Conservation (phyloP, 2,113 vertebrate genomes). For the Hyla sarda region DNA sequence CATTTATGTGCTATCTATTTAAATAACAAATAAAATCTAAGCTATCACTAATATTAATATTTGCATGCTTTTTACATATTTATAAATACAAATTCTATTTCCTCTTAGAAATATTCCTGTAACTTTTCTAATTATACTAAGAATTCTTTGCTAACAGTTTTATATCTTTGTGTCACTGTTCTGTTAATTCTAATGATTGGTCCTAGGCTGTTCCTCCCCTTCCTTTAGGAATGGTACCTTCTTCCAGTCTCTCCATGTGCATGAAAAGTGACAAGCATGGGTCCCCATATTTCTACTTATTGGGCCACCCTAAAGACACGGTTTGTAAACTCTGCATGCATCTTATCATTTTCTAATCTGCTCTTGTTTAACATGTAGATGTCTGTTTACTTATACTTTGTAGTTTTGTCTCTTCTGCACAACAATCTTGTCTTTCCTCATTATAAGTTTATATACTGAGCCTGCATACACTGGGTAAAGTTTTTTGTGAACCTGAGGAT, state of each 20-base stretch:
- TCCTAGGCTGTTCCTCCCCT: constrained; percentile 99
- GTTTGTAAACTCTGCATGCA: constrained; percentile 96
- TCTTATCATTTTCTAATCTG: constrained; percentile 82
- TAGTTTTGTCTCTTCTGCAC: constrained; percentile 4
- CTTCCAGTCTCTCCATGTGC: constrained; percentile 99
- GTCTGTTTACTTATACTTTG: constrained; percentile 60
- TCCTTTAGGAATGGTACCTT: constrained; percentile 99
- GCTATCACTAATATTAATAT: constrained; percentile 76
- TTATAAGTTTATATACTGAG: background rate
- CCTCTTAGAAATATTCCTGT: constrained; percentile 70
- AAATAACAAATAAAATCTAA: constrained; percentile 62
- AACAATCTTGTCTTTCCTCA: constrained; percentile 13
- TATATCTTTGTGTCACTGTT: constrained; percentile 86
- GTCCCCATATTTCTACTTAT: constrained; percentile 99
- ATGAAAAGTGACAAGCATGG: constrained; percentile 99
- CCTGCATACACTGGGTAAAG: background rate
- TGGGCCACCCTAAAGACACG: constrained; percentile 99
- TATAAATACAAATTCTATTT: constrained; percentile 70
- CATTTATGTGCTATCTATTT: constrained; percentile 60
- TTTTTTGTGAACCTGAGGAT: background rate
- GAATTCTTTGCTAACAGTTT: constrained; percentile 81
- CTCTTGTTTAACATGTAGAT: constrained; percentile 66
- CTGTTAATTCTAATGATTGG: constrained; percentile 99
- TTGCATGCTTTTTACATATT: constrained; percentile 73
- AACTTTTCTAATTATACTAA: constrained; percentile 79